These are phyloP conservation scores for Lepidurus couesii DNA, from an alignment of 1,140 invertebrate genomes.

Conservation along the genomic window DNA sequence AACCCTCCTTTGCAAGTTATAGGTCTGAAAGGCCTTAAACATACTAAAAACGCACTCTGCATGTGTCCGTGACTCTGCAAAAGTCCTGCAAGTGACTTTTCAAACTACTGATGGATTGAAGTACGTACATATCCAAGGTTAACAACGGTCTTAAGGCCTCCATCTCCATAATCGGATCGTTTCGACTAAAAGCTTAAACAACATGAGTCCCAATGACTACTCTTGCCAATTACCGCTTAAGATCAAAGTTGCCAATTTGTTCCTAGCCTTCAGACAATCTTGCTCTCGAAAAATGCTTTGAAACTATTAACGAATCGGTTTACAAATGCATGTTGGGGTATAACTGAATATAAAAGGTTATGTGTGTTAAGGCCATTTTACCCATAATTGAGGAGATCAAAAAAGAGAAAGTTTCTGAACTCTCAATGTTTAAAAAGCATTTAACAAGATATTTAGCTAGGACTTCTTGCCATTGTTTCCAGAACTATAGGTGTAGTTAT, in stretches of 20 bases:
- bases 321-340: background rate
- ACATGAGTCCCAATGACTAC: too few species aligned
- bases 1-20: background rate
- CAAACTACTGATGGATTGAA: background rate
- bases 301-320: background rate
- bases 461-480: background rate
- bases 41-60: background rate
- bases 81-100: background rate
- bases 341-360: background rate
- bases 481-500: background rate
- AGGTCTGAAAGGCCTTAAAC: background rate
- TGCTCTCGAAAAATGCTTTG: background rate
- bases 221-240: too few species aligned
- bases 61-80: constrained; percentile 12
- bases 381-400: background rate
- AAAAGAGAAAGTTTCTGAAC: background rate
- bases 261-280: too few species aligned
- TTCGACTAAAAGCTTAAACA: background rate
- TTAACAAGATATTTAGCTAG: background rate
- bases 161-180: background rate
- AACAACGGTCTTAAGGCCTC: background rate
- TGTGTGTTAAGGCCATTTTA: background rate
- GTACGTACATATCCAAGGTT: background rate
- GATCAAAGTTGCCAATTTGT: too few species aligned
- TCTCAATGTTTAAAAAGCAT: background rate